Percentiles rank a stretch among this genome's conserved stretches.
These are phyloP conservation scores for Epiblema foenella DNA, from an alignment of 2,888 invertebrate species.

Conservation along the genomic window DNA sequence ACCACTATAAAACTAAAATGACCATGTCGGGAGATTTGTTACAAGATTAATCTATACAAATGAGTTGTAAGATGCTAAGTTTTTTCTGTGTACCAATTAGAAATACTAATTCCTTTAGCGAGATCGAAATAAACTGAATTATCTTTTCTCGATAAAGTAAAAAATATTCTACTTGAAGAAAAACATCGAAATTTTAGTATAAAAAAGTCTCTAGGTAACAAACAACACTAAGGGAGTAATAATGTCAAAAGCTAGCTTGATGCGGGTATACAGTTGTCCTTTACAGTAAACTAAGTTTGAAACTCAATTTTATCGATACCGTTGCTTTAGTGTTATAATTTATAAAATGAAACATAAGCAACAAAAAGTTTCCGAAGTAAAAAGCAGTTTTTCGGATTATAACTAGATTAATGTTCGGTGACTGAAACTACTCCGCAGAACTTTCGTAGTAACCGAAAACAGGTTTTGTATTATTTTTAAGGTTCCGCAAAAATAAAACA, in stretches of 20 bases:
- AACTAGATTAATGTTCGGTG: conserved; percentile 80
- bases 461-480: conserved; percentile 80
- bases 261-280: background rate
- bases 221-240: background rate
- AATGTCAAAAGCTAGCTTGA: background rate
- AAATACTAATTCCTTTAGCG: too few species aligned
- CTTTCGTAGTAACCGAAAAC: conserved; percentile 70
- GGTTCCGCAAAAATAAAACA: conserved; percentile 34
- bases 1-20: too few species aligned
- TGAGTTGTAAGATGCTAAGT: too few species aligned
- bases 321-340: conserved; percentile 52
- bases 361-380: conserved; percentile 61
- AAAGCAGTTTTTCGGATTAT: conserved; percentile 67
- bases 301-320: conserved; percentile 9
- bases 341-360: conserved; percentile 60
- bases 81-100: too few species aligned
- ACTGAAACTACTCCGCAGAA: conserved; percentile 75
- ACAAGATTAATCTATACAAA: too few species aligned
- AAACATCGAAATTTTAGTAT: background rate
- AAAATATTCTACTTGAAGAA: too few species aligned
- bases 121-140: too few species aligned
- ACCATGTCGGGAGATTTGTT: too few species aligned
- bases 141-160: too few species aligned
- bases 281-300: background rate
- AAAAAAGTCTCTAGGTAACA: background rate